Conservation (phyloP, 2,888 invertebrate species). For the Ptycholaimellus sp. region DNA sequence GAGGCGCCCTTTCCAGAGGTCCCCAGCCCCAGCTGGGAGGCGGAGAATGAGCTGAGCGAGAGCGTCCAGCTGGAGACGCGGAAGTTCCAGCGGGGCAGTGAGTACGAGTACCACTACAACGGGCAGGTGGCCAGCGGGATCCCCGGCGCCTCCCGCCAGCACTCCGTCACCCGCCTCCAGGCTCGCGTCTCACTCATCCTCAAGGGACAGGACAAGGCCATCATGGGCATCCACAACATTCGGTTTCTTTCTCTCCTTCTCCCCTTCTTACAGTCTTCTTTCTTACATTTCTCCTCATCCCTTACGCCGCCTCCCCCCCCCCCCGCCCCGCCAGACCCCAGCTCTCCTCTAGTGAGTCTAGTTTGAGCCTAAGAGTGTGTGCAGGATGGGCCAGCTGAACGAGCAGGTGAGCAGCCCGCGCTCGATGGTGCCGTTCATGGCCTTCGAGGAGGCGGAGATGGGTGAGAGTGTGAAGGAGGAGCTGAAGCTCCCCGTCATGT, state of each 20-base stretch:
- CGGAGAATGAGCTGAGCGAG: too few species aligned
- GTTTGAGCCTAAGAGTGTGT: slow-evolving; percentile 1
- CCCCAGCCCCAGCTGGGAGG: too few species aligned
- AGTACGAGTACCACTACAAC: slow-evolving; percentile 9
- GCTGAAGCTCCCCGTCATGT: slow-evolving; percentile 11
- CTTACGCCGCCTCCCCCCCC: background rate
- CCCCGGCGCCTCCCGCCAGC: slow-evolving; percentile 12
- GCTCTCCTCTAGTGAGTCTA: too few species aligned
- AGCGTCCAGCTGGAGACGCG: too few species aligned
- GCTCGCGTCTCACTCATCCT: slow-evolving; percentile 10
- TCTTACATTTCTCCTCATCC: background rate
- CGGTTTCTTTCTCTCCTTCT: background rate
- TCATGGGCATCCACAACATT: background rate
- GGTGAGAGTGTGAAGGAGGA: slow-evolving; percentile 9
- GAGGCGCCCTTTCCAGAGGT: too few species aligned
- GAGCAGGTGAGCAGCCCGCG: slow-evolving; percentile 2
- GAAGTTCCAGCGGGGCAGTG: slow-evolving; percentile 4
- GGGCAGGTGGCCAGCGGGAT: slow-evolving; percentile 14
- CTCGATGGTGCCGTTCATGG: slow-evolving; percentile 3
- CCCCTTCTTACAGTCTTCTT: background rate
- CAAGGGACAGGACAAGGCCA: background rate
- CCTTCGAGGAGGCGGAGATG: slow-evolving; percentile 12
- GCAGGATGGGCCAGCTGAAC: slow-evolving; percentile 7
- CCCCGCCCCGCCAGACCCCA: background rate
- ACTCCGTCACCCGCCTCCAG: slow-evolving; percentile 13